Evolutionary conservation across 1,140 invertebrate genomes (phyloP), one percentile per base, ranked within the genome.

Genomic region (Coenobita brevimanus): DNA sequence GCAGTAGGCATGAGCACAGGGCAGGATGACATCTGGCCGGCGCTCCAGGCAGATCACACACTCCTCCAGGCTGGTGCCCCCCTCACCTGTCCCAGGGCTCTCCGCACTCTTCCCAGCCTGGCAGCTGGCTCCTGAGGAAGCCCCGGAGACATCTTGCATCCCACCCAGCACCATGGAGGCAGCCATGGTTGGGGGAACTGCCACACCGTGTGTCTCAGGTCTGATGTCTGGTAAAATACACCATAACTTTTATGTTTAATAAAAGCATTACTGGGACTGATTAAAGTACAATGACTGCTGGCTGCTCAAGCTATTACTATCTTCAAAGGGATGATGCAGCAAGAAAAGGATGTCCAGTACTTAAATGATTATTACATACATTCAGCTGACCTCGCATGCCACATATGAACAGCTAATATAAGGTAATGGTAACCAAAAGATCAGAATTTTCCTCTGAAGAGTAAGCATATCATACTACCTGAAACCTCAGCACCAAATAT

Each of bases 1-100:
- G 92, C 95, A 96, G 92, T 95, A 96, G 80, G 93, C 94, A 92
- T 96, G 95, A 30, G 94, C 92, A 92, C 95, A 96, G 13, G 95
- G 94, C 38, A 96, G 92, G 87, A 94, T 94, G 64, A 95, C 93
- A 91, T 95, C 95, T 6, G 95, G 94, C 90, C 94, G 94, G 46
- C 94, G 92, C 91, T 96, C 95, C 91, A 96, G 94, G 92, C 95
- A 96, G 90, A 96, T 95, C 91, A 94, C 95, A 92, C 95, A 96
- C 91, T 96, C 95, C 62, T 93, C 93, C 73, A 92, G 80, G 78
- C 89, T 82, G 43, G 86, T 76, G 0, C 82, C 88, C 57, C 87
- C 64, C 15, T 36, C 73, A n/a, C 92, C 91, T 8, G 92, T 89
- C 80, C 92, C 88, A 73, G 92, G 76, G 27, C 43, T 41, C 36